phyloP scores from a whole-genome alignment of 2,797 vertebrate genomes.

The Neostethus bicornis region DNA sequence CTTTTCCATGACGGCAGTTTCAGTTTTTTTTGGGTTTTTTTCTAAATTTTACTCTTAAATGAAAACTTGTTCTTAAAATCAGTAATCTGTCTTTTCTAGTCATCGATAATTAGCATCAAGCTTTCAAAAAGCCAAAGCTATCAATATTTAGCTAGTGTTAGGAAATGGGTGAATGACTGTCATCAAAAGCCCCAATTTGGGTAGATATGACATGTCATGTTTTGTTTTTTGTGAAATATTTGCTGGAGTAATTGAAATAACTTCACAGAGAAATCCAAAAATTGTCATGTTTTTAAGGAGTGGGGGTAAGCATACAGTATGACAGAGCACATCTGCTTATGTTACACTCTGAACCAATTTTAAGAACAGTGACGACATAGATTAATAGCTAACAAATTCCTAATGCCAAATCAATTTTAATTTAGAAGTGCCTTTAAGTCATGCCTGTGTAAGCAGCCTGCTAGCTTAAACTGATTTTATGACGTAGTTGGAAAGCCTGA shows the following conservation, averaged over 20 bases:
- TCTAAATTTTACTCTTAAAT: no score
- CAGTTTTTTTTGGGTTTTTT: no score
- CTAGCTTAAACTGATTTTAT: slow-evolving; percentile 35
- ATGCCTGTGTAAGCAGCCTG: slow-evolving; percentile 46
- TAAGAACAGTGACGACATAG: slow-evolving; percentile 45
- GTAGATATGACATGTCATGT: slow-evolving; percentile 2
- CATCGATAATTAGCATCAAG: no score
- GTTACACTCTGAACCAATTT: slow-evolving; percentile 34
- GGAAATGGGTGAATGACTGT: slow-evolving; percentile 2
- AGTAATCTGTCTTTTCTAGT: no score
- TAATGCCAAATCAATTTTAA: slow-evolving; percentile 76
- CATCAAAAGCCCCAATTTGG: slow-evolving; percentile 2
- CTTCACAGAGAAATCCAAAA: neutral
- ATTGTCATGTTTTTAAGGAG: neutral
- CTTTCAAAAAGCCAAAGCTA: no score
- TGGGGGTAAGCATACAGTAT: slow-evolving; percentile 15
- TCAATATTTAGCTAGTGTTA: no score
- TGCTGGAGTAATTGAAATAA: slow-evolving; percentile 2
- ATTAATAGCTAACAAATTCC: slow-evolving; percentile 51
- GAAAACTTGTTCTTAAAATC: no score
- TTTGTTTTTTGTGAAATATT: slow-evolving; percentile 3
- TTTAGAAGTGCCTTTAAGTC: slow-evolving; percentile 65
- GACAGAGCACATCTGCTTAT: slow-evolving; percentile 23
- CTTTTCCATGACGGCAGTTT: no score
- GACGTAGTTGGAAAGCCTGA: slow-evolving; percentile 31